Conservation (phyloP, 2,888 invertebrate genomes). For the Anthrax anthrax region DNA sequence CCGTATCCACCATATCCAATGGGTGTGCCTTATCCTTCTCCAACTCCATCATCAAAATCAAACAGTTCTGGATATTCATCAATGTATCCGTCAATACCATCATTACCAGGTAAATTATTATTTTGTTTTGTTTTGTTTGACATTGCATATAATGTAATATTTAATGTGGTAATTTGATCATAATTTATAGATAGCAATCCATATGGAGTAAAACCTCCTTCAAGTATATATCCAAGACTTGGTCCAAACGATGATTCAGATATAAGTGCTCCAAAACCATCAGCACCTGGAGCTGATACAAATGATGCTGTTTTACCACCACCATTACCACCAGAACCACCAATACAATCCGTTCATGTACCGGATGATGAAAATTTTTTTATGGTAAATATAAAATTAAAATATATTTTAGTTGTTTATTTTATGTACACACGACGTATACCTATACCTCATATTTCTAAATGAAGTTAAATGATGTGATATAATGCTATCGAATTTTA, state of each 20-base stretch:
- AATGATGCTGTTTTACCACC: constrained; percentile 23
- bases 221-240: constrained; percentile 14
- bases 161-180: background rate
- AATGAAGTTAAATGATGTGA: too few relatives aligned
- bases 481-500: too few relatives aligned
- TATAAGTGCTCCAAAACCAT: constrained; percentile 15
- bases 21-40: background rate
- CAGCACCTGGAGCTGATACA: too few relatives aligned
- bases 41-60: constrained; percentile 6
- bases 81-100: constrained; percentile 17
- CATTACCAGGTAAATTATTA: constrained; percentile 13
- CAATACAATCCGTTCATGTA: constrained; percentile 28
- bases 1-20: background rate
- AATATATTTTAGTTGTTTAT: background rate
- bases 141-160: background rate
- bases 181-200: background rate
- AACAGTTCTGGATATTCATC: constrained; percentile 12
- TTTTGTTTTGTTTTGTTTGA: background rate
- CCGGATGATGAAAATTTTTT: constrained; percentile 29
- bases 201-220: constrained; percentile 1
- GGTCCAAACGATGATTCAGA: constrained; percentile 19
- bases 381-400: constrained; percentile 22
- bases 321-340: constrained; percentile 22
- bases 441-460: too few relatives aligned
- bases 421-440: too few relatives aligned